These are phyloP conservation scores for Chelon auratus DNA, from an alignment of 2,797 vertebrate genomes.

Conservation along the genomic window DNA sequence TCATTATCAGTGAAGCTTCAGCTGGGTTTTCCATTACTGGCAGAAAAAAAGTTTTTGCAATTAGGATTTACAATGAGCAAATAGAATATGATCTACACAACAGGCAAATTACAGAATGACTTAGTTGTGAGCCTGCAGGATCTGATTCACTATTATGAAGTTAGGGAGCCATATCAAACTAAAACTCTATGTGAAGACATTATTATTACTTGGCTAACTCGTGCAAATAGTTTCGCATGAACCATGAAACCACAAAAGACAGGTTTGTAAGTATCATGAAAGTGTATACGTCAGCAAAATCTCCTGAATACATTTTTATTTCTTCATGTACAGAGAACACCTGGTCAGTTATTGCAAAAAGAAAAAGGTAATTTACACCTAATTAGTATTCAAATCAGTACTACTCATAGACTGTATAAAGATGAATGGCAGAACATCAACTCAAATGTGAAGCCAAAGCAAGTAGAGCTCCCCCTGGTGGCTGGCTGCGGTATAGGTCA, in stretches of 20 bases:
- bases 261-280: too few relatives aligned
- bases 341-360: too few relatives aligned
- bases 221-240: neutral
- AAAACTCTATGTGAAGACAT: neutral
- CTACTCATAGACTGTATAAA: too few relatives aligned
- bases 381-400: too few relatives aligned
- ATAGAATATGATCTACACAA: constrained; percentile 43
- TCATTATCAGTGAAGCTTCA: constrained; percentile 69
- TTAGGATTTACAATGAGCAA: constrained; percentile 33
- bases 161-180: neutral
- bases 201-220: neutral
- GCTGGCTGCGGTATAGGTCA: too few relatives aligned
- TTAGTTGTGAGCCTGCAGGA: constrained; percentile 5
- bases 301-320: too few relatives aligned
- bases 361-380: too few relatives aligned
- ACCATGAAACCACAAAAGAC: neutral
- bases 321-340: too few relatives aligned
- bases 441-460: too few relatives aligned
- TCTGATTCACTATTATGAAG: constrained; percentile 5
- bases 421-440: too few relatives aligned
- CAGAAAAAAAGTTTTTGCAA: constrained; percentile 30
- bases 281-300: neutral
- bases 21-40: constrained; percentile 65
- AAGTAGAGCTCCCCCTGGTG: too few relatives aligned
- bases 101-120: constrained; percentile 31